phyloP scores from a whole-genome alignment of 2,113 vertebrate species.

The Nansenia antarctica region DNA sequence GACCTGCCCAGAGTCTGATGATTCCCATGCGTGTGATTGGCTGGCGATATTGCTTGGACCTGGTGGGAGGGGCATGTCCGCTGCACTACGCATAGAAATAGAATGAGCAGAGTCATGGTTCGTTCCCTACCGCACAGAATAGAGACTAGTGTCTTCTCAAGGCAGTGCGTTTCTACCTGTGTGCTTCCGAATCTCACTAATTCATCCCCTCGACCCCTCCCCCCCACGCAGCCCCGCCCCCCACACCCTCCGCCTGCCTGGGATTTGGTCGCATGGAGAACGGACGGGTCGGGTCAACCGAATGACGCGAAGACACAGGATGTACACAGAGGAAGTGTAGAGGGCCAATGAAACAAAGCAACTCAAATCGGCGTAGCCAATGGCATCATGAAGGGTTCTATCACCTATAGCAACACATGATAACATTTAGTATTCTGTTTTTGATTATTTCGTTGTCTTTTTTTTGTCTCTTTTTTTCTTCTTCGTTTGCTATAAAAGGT shows the following conservation, averaged over 20 bases:
- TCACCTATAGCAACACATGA: slow-evolving; percentile 93
- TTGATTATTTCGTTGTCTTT: slow-evolving; percentile 28
- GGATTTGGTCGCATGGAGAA: slow-evolving; percentile 14
- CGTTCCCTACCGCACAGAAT: no score
- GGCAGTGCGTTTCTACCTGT: neutral
- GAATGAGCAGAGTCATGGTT: neutral
- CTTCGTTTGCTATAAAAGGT: slow-evolving; percentile 85
- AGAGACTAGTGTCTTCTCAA: neutral
- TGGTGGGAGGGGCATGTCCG: slow-evolving; percentile 45
- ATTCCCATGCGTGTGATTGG: slow-evolving; percentile 64
- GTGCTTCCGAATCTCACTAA: neutral
- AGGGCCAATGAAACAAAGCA: slow-evolving; percentile 72
- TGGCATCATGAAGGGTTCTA: slow-evolving; percentile 89
- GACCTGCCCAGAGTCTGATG: slow-evolving; percentile 26
- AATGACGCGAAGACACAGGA: slow-evolving; percentile 37
- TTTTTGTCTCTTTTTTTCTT: slow-evolving; percentile 62
- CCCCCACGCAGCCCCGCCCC: neutral
- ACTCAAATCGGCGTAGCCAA: slow-evolving; percentile 83
- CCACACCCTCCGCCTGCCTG: slow-evolving; percentile 11
- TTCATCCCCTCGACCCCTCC: neutral
- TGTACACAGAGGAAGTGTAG: slow-evolving; percentile 29
- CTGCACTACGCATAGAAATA: slow-evolving; percentile 51
- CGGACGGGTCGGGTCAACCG: slow-evolving; percentile 35
- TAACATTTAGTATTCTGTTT: slow-evolving; percentile 84
- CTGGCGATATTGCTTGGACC: slow-evolving; percentile 48